Conservation (phyloP, 1,140 invertebrate species). For the Cydia splendana region DNA sequence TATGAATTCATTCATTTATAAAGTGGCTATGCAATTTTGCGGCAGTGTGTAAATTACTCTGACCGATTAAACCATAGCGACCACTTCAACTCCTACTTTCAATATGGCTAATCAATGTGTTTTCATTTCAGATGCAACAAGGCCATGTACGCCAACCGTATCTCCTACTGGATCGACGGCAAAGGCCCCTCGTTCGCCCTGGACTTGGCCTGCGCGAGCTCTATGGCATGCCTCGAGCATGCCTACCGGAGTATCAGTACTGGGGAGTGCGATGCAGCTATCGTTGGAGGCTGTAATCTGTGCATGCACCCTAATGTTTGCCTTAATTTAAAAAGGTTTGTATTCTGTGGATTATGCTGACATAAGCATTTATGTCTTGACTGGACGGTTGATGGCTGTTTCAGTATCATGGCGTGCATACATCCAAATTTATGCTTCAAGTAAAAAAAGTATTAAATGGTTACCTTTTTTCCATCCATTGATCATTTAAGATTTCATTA, state of each 20-base stretch:
- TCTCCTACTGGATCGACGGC: conserved; percentile 87
- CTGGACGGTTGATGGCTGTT: no score
- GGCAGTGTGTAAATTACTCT: no score
- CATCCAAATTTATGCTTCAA: no score
- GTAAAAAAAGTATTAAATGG: no score
- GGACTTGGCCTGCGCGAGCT: conserved; percentile 96
- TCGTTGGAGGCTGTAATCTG: conserved; percentile 91
- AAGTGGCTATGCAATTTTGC: no score
- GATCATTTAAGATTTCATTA: no score
- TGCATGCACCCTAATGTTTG: conserved; percentile 91
- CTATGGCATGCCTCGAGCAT: conserved; percentile 90
- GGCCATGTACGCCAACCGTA: conserved; percentile 92
- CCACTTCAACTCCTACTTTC: no score
- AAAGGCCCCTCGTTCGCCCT: conserved; percentile 89
- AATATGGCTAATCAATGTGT: neutral
- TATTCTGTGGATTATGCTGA: neutral
- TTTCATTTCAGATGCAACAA: conserved; percentile 82
- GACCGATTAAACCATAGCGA: no score
- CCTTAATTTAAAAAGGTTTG: conserved; percentile 87
- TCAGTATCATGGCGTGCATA: no score
- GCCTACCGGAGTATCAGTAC: conserved; percentile 88
- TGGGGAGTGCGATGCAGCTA: conserved; percentile 90
- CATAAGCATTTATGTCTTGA: no score
- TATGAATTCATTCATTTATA: no score
- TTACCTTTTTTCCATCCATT: no score